Evolutionary conservation across 1,140 invertebrate species (phyloP).

Genomic region (Drusus annulatus): DNA sequence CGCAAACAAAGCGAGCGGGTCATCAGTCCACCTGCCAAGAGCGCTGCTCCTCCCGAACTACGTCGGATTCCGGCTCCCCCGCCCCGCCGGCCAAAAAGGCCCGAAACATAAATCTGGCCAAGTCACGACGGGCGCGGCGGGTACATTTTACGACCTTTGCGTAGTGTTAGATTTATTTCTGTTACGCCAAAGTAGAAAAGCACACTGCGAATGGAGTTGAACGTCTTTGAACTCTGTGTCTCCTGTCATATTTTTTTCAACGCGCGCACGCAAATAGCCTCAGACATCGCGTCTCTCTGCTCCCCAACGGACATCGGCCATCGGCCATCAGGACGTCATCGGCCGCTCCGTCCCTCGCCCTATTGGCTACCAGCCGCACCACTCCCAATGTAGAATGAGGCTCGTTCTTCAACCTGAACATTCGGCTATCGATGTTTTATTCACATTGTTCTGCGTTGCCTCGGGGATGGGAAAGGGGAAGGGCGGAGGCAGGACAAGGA

Average conservation of each 20-base stretch:
- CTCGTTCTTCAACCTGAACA: background rate
- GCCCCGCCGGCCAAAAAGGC: too few species aligned
- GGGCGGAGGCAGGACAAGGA: background rate
- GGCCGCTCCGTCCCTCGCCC: background rate
- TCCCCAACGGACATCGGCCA: too few species aligned
- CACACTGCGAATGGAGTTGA: background rate
- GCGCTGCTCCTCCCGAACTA: too few species aligned
- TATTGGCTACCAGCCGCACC: background rate
- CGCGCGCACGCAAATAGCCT: conserved; percentile 4
- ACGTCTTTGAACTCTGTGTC: conserved; percentile 5
- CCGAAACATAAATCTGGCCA: too few species aligned
- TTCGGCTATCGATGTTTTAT: background rate
- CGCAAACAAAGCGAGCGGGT: too few species aligned
- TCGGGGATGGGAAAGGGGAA: background rate
- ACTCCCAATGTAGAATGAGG: background rate
- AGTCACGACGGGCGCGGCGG: too few species aligned
- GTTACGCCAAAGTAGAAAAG: background rate
- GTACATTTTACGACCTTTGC: background rate
- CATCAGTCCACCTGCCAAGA: too few species aligned
- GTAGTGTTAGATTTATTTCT: background rate
- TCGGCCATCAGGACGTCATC: background rate
- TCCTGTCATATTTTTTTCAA: background rate
- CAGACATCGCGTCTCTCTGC: background rate
- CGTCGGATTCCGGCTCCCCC: too few species aligned
- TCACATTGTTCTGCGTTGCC: background rate